phyloP scores from a whole-genome alignment of 1,140 invertebrate genomes.

The Trichonephila inaurata region DNA sequence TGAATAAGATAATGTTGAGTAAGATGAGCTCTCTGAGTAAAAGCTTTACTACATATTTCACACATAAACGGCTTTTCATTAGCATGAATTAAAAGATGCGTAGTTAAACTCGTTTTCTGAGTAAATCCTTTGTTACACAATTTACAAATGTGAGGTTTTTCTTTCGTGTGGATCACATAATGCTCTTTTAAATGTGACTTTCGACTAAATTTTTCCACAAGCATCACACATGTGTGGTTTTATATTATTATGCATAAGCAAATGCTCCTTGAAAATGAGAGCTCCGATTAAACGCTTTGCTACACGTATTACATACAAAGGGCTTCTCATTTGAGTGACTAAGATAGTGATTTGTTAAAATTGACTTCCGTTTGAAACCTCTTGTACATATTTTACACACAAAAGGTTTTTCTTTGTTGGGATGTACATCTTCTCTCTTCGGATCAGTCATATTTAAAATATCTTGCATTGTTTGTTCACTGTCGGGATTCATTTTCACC shows the following conservation, averaged over 20 bases:
- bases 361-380: background rate
- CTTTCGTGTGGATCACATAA: constrained; percentile 90
- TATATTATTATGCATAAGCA: constrained; percentile 81
- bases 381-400: background rate
- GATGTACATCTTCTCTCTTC: too few relatives aligned
- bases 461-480: too few relatives aligned
- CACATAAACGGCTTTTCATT: constrained; percentile 84
- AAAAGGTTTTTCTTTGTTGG: background rate
- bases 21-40: constrained; percentile 78
- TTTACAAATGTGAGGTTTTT: constrained; percentile 83
- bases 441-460: too few relatives aligned
- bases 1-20: constrained; percentile 89
- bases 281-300: background rate
- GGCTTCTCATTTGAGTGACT: background rate
- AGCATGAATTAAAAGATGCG: constrained; percentile 91
- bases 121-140: constrained; percentile 84
- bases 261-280: background rate
- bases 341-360: background rate
- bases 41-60: constrained; percentile 84
- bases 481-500: too few relatives aligned
- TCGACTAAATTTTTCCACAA: constrained; percentile 85
- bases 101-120: constrained; percentile 52
- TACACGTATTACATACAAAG: background rate
- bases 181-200: constrained; percentile 81
- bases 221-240: constrained; percentile 93